phyloP scores from a whole-genome alignment of 1,140 invertebrate species.

The Caerostris darwini region DNA sequence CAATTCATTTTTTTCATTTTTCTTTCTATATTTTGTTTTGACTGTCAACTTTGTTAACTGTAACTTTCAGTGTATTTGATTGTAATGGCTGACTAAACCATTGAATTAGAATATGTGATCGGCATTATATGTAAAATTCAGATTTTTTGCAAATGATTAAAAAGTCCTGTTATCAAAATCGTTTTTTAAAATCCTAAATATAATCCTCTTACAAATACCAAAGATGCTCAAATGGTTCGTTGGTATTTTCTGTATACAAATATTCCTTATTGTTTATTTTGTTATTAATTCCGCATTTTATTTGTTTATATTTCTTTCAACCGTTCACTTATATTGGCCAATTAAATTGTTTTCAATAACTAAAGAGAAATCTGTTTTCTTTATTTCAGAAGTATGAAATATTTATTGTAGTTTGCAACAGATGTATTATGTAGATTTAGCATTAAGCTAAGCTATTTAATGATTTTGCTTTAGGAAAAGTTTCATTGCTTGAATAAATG shows the following conservation, averaged over 20 bases:
- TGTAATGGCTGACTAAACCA: constrained; percentile 18
- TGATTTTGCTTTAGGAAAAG: too few species aligned
- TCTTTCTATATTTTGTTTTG: too few species aligned
- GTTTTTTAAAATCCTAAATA: too few species aligned
- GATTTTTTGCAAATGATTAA: not conserved
- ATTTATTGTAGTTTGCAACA: too few species aligned
- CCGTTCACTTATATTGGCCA: too few species aligned
- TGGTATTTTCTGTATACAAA: not conserved
- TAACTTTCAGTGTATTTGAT: not conserved
- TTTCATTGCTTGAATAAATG: too few species aligned
- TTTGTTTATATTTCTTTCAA: not conserved
- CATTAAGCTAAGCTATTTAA: too few species aligned
- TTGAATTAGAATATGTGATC: not conserved
- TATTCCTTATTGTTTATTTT: not conserved
- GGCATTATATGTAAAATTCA: not conserved
- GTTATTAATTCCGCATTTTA: not conserved
- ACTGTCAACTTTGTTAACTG: not conserved
- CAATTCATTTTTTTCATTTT: too few species aligned
- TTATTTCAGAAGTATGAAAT: too few species aligned
- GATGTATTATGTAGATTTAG: too few species aligned
- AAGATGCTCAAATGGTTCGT: not conserved
- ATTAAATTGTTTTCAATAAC: too few species aligned
- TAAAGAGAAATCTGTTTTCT: too few species aligned
- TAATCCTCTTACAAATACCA: not conserved
- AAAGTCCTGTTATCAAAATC: not conserved